Evolutionary conservation across 2,888 invertebrate genomes (phyloP).

Genomic region (Leucozona laternaria): DNA sequence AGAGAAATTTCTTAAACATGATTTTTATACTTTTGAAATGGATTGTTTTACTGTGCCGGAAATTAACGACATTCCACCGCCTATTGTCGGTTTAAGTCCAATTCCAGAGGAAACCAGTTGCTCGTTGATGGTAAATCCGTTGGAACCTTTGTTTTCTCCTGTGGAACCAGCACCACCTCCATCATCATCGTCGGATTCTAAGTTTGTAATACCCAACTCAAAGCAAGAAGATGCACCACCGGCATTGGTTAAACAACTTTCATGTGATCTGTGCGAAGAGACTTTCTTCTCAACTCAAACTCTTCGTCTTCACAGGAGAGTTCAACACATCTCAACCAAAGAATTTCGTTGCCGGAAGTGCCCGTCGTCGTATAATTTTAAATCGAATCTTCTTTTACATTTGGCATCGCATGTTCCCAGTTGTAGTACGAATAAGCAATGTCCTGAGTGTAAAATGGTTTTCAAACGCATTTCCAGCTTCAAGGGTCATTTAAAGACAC

Average conservation of each 20-base stretch:
- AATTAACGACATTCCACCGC: conserved; percentile 48
- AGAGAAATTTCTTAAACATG: conserved; percentile 50
- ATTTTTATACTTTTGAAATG: conserved; percentile 57
- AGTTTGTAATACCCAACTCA: not conserved
- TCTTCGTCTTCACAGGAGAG: conserved; percentile 62
- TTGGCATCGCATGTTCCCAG: conserved; percentile 66
- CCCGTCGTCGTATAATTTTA: conserved; percentile 67
- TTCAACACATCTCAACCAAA: conserved; percentile 63
- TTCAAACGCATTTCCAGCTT: conserved; percentile 72
- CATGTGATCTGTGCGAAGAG: conserved; percentile 55
- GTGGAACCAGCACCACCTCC: conserved; percentile 19
- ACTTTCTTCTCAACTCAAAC: conserved; percentile 47
- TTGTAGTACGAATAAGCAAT: conserved; percentile 51
- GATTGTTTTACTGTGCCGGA: conserved; percentile 59
- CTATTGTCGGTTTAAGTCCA: conserved; percentile 42
- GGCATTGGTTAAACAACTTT: conserved; percentile 17
- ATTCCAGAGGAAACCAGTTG: conserved; percentile 51
- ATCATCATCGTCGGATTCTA: not conserved
- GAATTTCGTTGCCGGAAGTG: conserved; percentile 73
- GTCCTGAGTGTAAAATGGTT: conserved; percentile 67
- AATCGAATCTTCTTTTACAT: conserved; percentile 67
- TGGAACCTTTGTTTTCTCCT: conserved; percentile 51
- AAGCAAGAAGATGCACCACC: not conserved
- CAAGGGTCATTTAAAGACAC: conserved; percentile 71
- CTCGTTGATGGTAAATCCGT: conserved; percentile 21